These are phyloP conservation scores for Coturnix japonica DNA, from an alignment of 2,113 vertebrate species.

Conservation along the genomic window DNA sequence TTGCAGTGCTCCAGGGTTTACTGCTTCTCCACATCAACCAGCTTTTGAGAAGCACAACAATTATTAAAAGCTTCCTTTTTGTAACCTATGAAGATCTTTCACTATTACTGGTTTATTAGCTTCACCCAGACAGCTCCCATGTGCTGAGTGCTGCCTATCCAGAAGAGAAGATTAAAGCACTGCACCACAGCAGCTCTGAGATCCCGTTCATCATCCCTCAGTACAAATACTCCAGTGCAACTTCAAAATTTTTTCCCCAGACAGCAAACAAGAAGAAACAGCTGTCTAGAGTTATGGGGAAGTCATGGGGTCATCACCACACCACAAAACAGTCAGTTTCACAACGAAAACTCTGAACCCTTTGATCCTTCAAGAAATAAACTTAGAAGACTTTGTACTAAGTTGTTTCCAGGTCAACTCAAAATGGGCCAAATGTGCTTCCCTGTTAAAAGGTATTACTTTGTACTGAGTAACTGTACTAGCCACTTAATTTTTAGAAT, in stretches of 20 bases:
- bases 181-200: background rate
- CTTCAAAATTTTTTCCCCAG: too few species aligned
- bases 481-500: background rate
- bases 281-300: background rate
- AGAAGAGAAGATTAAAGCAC: background rate
- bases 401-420: background rate
- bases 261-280: background rate
- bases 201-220: background rate
- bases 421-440: too few species aligned
- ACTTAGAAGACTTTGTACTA: background rate
- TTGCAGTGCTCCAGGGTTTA: background rate
- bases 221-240: background rate
- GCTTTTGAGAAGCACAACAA: background rate
- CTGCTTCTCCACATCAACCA: background rate
- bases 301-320: background rate
- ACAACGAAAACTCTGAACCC: rapidly evolving
- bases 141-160: background rate
- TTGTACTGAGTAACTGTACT: background rate
- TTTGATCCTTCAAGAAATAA: background rate
- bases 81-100: background rate
- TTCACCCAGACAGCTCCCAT: background rate
- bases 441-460: background rate
- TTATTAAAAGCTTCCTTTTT: background rate
- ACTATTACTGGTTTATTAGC: background rate
- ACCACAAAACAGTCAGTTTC: background rate